Percentiles rank a stretch among this genome's conserved stretches.
These are phyloP conservation scores for Eristalis tenax DNA, from an alignment of 2,888 invertebrate genomes.

Conservation along the genomic window DNA sequence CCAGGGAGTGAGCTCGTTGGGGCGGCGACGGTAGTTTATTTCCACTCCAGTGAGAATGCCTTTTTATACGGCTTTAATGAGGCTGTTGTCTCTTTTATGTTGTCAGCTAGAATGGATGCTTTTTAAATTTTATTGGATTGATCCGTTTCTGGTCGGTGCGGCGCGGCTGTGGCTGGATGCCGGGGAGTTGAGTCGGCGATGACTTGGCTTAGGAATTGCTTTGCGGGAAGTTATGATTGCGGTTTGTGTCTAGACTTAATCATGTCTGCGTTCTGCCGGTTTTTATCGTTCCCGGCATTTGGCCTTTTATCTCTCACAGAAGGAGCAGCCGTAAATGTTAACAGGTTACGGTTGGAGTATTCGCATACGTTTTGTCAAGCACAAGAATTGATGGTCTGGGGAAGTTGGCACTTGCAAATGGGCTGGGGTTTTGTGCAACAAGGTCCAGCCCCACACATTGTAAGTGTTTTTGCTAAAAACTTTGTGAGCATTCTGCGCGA, in stretches of 20 bases:
- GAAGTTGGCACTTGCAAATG: no score
- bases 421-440: no score
- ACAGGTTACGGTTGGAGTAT: background rate
- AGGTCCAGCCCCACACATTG: no score
- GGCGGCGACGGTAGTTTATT: constrained; percentile 64
- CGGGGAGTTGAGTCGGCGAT: background rate
- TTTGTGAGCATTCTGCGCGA: no score
- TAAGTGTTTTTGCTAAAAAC: no score
- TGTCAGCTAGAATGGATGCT: constrained; percentile 52
- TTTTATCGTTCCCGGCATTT: constrained; percentile 46
- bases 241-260: constrained; percentile 70
- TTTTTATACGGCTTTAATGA: constrained; percentile 69
- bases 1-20: background rate
- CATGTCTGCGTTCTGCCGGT: constrained; percentile 15
- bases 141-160: constrained; percentile 28
- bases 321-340: constrained; percentile 11
- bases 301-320: constrained; percentile 23
- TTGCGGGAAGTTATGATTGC: constrained; percentile 8
- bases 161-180: background rate
- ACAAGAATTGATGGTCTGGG: no score
- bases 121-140: constrained; percentile 60
- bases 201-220: background rate
- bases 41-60: constrained; percentile 58
- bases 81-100: constrained; percentile 68
- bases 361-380: background rate